These are phyloP conservation scores for Dallia pectoralis DNA, from an alignment of 2,797 vertebrate genomes.

Conservation along the genomic window DNA sequence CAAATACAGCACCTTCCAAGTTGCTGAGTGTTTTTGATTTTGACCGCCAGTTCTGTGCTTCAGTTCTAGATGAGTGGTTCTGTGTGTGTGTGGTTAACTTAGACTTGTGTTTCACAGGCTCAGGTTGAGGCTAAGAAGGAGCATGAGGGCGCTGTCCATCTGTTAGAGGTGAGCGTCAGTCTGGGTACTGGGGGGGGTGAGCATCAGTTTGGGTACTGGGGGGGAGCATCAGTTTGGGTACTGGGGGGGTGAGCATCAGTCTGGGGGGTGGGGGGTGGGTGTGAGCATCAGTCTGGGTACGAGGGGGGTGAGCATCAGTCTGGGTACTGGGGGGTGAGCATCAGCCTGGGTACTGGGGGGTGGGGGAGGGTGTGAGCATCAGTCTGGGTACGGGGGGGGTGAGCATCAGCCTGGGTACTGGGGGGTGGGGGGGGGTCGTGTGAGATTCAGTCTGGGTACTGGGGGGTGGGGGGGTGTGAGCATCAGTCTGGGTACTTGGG, in stretches of 20 bases:
- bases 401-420: background rate
- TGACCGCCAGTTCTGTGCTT: background rate
- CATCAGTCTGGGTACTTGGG: background rate
- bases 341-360: no score
- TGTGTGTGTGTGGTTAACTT: background rate
- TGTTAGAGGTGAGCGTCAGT: conserved; percentile 91
- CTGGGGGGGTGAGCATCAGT: background rate
- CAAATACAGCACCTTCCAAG: conserved; percentile 15
- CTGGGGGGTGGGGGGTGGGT: conserved; percentile 3
- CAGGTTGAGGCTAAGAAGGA: conserved; percentile 99
- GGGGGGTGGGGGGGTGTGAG: background rate
- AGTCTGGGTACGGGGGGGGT: conserved; percentile 4
- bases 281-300: conserved; percentile 19
- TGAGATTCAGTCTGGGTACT: conserved; percentile 19
- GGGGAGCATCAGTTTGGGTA: no score
- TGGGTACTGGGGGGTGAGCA: background rate
- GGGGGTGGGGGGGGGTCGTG: background rate
- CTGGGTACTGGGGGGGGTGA: conserved; percentile 30
- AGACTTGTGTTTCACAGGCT: conserved; percentile 78
- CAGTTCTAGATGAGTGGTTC: background rate
- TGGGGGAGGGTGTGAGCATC: conserved; percentile 14
- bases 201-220: background rate
- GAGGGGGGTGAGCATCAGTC: background rate
- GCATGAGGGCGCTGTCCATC: conserved; percentile 94
- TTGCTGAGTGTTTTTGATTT: conserved; percentile 6